Percentiles rank a stretch among this genome's conserved stretches.
phyloP scores from a whole-genome alignment of 2,888 invertebrate genomes.

The Phaonia tiefii region DNA sequence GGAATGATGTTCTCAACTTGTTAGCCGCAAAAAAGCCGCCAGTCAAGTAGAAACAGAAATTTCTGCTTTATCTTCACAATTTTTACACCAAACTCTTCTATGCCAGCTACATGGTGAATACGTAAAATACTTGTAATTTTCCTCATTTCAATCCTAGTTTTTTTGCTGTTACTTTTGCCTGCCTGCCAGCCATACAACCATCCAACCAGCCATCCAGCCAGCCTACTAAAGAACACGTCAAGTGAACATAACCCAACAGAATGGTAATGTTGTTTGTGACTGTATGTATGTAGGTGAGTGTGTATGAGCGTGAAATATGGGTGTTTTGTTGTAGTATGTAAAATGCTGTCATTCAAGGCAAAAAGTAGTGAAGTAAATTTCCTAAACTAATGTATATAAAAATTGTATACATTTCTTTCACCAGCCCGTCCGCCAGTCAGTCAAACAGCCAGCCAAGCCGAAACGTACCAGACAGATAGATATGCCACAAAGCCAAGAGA shows the following conservation, averaged over 20 bases:
- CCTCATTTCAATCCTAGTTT: slow-evolving; percentile 10
- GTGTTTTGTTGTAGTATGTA: slow-evolving; percentile 17
- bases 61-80: slow-evolving; percentile 15
- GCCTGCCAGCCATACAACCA: too few relatives aligned
- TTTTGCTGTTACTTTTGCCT: not conserved
- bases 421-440: not conserved
- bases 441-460: slow-evolving; percentile 16
- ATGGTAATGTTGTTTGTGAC: not conserved
- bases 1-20: slow-evolving; percentile 24
- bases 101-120: slow-evolving; percentile 3
- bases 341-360: slow-evolving; percentile 43
- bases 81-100: slow-evolving; percentile 19
- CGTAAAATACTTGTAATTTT: slow-evolving; percentile 4
- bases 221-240: too few relatives aligned
- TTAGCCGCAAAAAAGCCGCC: not conserved
- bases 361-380: slow-evolving; percentile 34
- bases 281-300: not conserved
- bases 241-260: not conserved
- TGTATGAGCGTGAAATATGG: not conserved
- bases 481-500: slow-evolving; percentile 7
- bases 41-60: not conserved
- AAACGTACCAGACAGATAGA: slow-evolving; percentile 5
- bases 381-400: slow-evolving; percentile 15
- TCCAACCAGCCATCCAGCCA: too few relatives aligned
- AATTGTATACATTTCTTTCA: slow-evolving; percentile 14